These are phyloP conservation scores for Strongylocentrotus purpuratus DNA, from an alignment of 35 echinoderm and acorn worm species.

Conservation along the genomic window DNA sequence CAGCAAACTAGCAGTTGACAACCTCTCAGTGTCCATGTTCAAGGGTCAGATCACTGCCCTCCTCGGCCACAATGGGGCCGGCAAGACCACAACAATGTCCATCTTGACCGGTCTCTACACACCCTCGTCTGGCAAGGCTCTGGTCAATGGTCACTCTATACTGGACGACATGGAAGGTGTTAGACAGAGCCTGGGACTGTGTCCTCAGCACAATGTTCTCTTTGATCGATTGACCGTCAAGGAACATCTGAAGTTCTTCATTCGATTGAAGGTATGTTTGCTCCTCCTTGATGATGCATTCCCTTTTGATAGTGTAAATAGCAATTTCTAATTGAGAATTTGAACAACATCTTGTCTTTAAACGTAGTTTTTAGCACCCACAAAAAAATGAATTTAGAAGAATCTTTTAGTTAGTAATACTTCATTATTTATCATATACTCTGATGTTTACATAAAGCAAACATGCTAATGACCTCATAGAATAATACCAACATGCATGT, in stretches of 20 bases:
- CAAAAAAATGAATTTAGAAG: too few species aligned
- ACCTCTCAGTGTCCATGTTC: constrained; percentile 88
- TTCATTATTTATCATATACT: too few species aligned
- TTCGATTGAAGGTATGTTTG: constrained; percentile 79
- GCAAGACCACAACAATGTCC: constrained; percentile 99
- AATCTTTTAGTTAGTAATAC: too few species aligned
- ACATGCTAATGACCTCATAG: too few species aligned
- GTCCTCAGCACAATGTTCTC: constrained; percentile 99
- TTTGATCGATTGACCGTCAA: constrained; percentile 95
- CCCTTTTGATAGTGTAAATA: too few species aligned
- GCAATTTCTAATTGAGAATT: neutral
- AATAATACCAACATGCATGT: too few species aligned
- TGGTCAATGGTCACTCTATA: constrained; percentile 84
- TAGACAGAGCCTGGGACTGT: constrained; percentile 83
- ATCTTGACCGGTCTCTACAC: constrained; percentile 97
- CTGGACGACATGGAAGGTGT: constrained; percentile 76
- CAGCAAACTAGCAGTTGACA: constrained; percentile 93
- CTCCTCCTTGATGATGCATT: neutral
- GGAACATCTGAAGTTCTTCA: constrained; percentile 97
- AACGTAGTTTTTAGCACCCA: too few species aligned
- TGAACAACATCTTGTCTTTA: neutral
- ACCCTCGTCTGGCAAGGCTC: constrained; percentile 73
- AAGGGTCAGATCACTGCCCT: constrained; percentile 98
- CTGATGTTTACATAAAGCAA: too few species aligned
- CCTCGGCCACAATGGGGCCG: constrained; percentile 96